A percentile compares a stretch with the other conserved stretches of the same genome.
phyloP scores from a whole-genome alignment of 1,140 invertebrate species.

The Heliconius eleuchia region DNA sequence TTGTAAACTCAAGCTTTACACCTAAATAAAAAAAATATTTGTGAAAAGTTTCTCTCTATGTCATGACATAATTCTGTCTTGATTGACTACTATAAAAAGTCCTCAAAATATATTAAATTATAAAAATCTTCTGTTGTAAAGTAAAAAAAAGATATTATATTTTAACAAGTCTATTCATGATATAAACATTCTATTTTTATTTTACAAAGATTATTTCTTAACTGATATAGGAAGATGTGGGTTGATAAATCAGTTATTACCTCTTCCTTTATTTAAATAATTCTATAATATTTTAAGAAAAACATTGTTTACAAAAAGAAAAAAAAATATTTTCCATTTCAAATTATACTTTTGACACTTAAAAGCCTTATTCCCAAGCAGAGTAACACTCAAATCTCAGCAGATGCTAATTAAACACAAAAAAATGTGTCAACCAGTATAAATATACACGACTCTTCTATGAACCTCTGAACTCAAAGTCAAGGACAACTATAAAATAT shows the following conservation, averaged over 20 bases:
- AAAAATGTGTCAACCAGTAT: constrained; percentile 7
- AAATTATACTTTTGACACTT: not conserved
- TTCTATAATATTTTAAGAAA: not conserved
- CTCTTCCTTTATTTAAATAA: not conserved
- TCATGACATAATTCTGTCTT: too few species aligned
- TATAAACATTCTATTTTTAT: too few species aligned
- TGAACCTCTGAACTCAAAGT: constrained; percentile 7
- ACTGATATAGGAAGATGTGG: not conserved
- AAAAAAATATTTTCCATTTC: not conserved
- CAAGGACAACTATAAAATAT: not conserved
- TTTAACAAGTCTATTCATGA: too few species aligned
- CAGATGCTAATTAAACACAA: constrained; percentile 8
- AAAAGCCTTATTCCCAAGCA: not conserved
- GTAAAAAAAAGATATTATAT: too few species aligned
- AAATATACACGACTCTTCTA: constrained; percentile 3
- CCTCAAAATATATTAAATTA: too few species aligned
- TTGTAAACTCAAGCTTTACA: too few species aligned
- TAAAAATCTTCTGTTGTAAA: too few species aligned
- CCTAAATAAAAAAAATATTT: too few species aligned
- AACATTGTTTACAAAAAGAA: not conserved
- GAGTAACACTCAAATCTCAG: not conserved
- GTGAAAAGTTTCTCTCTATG: too few species aligned
- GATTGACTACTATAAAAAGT: too few species aligned
- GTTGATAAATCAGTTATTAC: not conserved
- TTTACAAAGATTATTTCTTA: too few species aligned